Percentiles rank a stretch among this genome's conserved stretches.
These are phyloP conservation scores for Elymnias hypermnestra DNA, from an alignment of 1,140 invertebrate genomes.

Conservation along the genomic window DNA sequence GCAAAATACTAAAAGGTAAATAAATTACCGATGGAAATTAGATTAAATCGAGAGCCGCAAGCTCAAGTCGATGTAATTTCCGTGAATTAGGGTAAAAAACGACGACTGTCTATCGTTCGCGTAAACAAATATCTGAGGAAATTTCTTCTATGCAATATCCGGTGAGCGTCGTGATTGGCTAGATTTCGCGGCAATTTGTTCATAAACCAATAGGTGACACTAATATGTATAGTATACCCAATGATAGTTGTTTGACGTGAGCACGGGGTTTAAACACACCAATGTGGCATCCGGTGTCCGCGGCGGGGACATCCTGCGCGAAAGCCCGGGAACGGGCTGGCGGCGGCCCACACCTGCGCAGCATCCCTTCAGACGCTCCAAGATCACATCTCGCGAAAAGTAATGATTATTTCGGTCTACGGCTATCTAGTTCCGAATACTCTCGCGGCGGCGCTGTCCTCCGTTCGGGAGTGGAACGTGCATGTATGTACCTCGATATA, in stretches of 20 bases:
- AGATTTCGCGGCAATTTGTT: slow-evolving; percentile 47
- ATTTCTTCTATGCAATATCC: slow-evolving; percentile 67
- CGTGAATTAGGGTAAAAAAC: slow-evolving; percentile 48
- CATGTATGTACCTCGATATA: slow-evolving; percentile 55
- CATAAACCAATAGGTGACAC: slow-evolving; percentile 31
- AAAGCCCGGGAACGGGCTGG: slow-evolving; percentile 65
- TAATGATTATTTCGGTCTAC: slow-evolving; percentile 74
- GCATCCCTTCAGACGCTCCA: slow-evolving; percentile 55
- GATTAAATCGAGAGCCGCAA: slow-evolving; percentile 30
- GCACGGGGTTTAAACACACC: slow-evolving; percentile 44
- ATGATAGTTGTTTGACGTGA: slow-evolving; percentile 39
- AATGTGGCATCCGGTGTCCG: slow-evolving; percentile 53
- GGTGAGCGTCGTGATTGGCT: slow-evolving; percentile 40
- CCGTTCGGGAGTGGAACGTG: slow-evolving; percentile 41
- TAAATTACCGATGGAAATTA: slow-evolving; percentile 34
- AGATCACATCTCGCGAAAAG: slow-evolving; percentile 73
- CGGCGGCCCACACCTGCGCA: slow-evolving; percentile 57
- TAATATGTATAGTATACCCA: slow-evolving; percentile 26
- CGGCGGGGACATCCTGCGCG: slow-evolving; percentile 63
- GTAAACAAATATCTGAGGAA: slow-evolving; percentile 71
- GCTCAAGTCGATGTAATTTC: slow-evolving; percentile 52
- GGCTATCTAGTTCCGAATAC: slow-evolving; percentile 59
- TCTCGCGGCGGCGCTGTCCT: slow-evolving; percentile 58
- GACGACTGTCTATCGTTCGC: slow-evolving; percentile 47
- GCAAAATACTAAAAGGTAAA: background rate